These are phyloP conservation scores for Parnassius orleans DNA, from an alignment of 2,888 invertebrate genomes.

Conservation along the genomic window DNA sequence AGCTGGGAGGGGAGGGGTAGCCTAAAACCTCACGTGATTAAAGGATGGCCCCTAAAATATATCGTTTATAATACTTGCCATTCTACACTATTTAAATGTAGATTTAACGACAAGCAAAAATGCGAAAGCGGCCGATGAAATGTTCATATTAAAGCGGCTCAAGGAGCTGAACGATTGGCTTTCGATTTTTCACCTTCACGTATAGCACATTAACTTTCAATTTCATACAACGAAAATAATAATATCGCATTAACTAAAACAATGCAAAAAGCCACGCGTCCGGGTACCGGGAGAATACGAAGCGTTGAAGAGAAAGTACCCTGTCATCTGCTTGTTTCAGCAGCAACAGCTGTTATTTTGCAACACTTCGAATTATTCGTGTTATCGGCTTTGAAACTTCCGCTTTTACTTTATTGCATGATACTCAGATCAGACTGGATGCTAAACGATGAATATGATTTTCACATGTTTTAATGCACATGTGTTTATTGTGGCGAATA, in stretches of 20 bases:
- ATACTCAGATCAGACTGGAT: too few relatives aligned
- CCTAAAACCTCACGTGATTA: too few relatives aligned
- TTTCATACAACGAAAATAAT: constrained; percentile 61
- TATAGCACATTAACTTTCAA: constrained; percentile 67
- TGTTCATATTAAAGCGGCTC: constrained; percentile 42
- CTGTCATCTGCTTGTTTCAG: constrained; percentile 53
- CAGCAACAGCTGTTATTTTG: constrained; percentile 47
- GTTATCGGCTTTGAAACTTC: constrained; percentile 33
- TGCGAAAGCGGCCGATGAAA: constrained; percentile 31
- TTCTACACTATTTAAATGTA: too few relatives aligned
- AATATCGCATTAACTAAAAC: constrained; percentile 69
- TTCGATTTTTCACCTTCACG: constrained; percentile 58
- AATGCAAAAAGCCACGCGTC: constrained; percentile 61
- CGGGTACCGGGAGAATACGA: constrained; percentile 56
- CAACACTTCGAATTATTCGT: constrained; percentile 51
- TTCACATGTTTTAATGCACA: too few relatives aligned
- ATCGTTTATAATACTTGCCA: too few relatives aligned
- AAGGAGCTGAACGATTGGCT: constrained; percentile 55
- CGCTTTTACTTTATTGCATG: not conserved
- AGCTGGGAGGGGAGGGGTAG: too few relatives aligned
- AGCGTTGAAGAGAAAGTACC: constrained; percentile 64
- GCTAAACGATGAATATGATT: too few relatives aligned
- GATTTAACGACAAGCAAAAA: constrained; percentile 27
- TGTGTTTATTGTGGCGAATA: too few relatives aligned
- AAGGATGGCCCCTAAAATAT: too few relatives aligned